A percentile compares a stretch with the other conserved stretches of the same genome.
phyloP scores from a whole-genome alignment of 1,140 invertebrate genomes.

The Oreohelix idahoensis region DNA sequence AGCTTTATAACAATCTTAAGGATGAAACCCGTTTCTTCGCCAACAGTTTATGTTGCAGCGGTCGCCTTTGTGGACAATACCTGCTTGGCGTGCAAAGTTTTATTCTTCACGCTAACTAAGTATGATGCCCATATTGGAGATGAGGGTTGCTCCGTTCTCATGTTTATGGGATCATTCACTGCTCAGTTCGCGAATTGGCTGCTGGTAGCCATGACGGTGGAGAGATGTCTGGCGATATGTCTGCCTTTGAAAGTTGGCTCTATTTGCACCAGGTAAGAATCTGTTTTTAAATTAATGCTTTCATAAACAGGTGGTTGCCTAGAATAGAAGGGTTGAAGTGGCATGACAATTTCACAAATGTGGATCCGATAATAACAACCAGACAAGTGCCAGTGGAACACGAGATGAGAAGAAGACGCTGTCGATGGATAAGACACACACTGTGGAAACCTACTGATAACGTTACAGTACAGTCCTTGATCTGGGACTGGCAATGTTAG shows the following conservation, averaged over 20 bases:
- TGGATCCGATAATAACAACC: no score
- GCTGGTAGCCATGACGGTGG: constrained; percentile 59
- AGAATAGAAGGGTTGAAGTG: no score
- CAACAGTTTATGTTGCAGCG: constrained; percentile 53
- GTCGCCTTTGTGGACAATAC: constrained; percentile 54
- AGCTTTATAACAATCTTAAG: constrained; percentile 54
- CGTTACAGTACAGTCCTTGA: no score
- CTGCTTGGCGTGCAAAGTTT: constrained; percentile 51
- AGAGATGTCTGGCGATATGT: constrained; percentile 58
- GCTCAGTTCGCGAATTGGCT: constrained; percentile 63
- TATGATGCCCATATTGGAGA: constrained; percentile 51
- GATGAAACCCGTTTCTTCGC: constrained; percentile 58
- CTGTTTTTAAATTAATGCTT: no score
- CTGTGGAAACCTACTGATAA: no score
- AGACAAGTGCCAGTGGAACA: no score
- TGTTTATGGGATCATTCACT: constrained; percentile 52
- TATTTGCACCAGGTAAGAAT: constrained; percentile 43
- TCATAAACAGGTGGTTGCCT: no score
- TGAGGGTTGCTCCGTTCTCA: constrained; percentile 51
- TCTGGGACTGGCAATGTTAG: no score
- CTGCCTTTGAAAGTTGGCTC: constrained; percentile 57
- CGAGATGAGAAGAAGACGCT: no score
- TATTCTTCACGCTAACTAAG: constrained; percentile 48
- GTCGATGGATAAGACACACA: no score
- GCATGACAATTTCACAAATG: no score